Evolutionary conservation across 2,797 vertebrate genomes (phyloP).

Genomic region (Mustela erminea): DNA sequence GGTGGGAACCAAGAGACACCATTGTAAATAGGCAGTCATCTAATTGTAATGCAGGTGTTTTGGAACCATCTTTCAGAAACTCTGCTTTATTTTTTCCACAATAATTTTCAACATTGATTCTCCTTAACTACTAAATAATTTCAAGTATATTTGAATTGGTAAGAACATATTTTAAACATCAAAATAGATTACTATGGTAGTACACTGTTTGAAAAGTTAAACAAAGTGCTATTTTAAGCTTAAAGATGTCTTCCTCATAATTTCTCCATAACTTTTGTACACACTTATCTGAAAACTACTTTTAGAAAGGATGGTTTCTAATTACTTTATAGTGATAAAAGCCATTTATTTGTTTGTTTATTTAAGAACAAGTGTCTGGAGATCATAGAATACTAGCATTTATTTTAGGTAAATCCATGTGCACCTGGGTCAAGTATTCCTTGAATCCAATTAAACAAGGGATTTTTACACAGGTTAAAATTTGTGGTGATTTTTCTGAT

Average conservation of each 20-base stretch:
- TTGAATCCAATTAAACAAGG: conserved; percentile 12
- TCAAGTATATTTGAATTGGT: background rate
- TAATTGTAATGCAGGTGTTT: background rate
- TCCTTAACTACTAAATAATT: background rate
- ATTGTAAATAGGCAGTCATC: background rate
- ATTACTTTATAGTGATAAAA: background rate
- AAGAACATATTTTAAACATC: background rate
- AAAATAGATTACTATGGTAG: background rate
- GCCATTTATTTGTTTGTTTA: background rate
- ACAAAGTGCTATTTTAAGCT: conserved; percentile 39
- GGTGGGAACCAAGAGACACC: background rate
- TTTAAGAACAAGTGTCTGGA: background rate
- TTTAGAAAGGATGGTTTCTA: background rate
- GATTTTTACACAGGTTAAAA: background rate
- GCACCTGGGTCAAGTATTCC: background rate
- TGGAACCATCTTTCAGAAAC: background rate
- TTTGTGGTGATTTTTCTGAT: background rate
- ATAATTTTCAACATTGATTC: background rate
- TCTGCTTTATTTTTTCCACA: background rate
- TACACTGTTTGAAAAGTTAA: conserved; percentile 38
- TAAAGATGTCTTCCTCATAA: conserved; percentile 44
- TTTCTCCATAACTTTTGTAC: background rate
- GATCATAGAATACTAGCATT: background rate
- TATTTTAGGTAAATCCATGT: background rate
- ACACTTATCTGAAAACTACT: background rate